Base-by-base conservation (phyloP, 2,797 vertebrate genomes). In the Etheostoma perlongum region DNA sequence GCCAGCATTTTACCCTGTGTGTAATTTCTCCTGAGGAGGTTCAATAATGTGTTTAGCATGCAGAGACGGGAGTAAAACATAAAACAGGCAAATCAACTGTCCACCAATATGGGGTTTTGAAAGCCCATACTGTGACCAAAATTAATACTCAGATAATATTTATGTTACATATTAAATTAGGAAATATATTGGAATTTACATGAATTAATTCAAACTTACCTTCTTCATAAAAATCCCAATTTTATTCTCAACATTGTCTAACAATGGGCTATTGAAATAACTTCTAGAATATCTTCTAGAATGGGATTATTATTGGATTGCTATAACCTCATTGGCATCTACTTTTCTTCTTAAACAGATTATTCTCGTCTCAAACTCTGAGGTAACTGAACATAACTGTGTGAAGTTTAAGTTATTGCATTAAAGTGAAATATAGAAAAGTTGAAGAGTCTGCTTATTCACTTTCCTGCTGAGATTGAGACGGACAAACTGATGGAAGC, bases 21-120 rank as follows among this genome's bases (percentile, higher is more conserved):
- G 88, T 83, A 83, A 71, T 88, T 86, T 79, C 81, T 88, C 76
- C 68, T 58, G 65, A 85, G 81, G 72, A 75, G 63, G 61, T 70
- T 85, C 58, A 44, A 73, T 85, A 40, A 76, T 80, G 72, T 85
- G 54, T 87, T 90, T 88, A 83, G 86, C 83, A 82, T 89, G 82
- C 81, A 86, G 76, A 72, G 78, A 72, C 25, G 49, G 57, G 61
- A 74, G 77, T 44, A 16, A 86, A 85, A 77, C 84, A 91, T 91
- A 89, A 85, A 86, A 70, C 70, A 62, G 72, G 61, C 72, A 54
- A 82, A 82, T 69, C 70, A 73, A 70, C 60, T 58, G 73, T 70
- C 25, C 33, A 68, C 53, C 58, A 49, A 61, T 68, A 30, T 30
- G 42, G 21, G 53, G 19, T 44, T 69, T 65, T 68, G 52, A 67